Evolutionary conservation across 1,140 invertebrate genomes (phyloP).

Genomic region (Lepidurus arcticus): DNA sequence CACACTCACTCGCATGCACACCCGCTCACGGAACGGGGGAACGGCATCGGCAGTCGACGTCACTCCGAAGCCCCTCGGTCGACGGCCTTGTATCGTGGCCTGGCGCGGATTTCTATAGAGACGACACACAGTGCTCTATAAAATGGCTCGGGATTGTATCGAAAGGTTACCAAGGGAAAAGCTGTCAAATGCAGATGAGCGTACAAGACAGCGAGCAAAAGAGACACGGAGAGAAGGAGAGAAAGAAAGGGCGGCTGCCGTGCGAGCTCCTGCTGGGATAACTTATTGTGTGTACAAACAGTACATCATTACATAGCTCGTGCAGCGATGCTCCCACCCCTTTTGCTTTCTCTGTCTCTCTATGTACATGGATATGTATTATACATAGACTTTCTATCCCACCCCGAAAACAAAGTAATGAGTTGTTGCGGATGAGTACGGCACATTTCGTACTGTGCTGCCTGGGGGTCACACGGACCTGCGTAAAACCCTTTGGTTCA

Average conservation of each 20-base stretch:
- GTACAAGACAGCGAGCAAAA: neutral
- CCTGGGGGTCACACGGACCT: neutral
- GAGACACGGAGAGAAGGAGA: neutral
- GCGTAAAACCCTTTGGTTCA: neutral
- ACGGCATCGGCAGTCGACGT: neutral
- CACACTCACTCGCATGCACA: constrained; percentile 15
- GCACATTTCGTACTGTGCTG: neutral
- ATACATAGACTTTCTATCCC: neutral
- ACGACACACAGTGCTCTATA: neutral
- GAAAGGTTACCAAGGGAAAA: constrained; percentile 17
- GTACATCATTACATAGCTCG: neutral
- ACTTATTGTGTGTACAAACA: constrained; percentile 1
- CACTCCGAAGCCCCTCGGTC: neutral
- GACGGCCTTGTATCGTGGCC: neutral
- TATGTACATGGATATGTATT: too few species aligned
- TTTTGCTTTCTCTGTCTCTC: neutral
- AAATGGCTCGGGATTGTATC: neutral
- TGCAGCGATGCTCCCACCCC: neutral
- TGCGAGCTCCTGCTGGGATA: constrained; percentile 4
- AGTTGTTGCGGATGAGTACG: constrained; percentile 3
- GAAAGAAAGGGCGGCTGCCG: neutral
- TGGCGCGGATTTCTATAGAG: constrained; percentile 14
- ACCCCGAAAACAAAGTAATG: neutral
- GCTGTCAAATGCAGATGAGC: constrained; percentile 21
- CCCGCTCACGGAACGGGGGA: constrained; percentile 1